phyloP scores from a whole-genome alignment of 2,888 invertebrate genomes.

The Caenorhabditis drosophilae region DNA sequence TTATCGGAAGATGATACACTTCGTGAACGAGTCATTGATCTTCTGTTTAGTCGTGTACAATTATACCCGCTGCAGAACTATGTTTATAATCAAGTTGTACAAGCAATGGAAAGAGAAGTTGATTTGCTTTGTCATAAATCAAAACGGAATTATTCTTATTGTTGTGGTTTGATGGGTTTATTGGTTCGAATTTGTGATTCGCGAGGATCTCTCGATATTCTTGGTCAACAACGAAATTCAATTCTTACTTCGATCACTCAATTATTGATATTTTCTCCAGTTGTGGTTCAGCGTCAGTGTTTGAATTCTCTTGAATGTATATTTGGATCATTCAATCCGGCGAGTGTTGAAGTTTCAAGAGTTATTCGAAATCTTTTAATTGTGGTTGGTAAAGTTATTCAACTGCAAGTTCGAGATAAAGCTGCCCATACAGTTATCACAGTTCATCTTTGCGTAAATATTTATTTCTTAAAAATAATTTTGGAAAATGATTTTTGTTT shows the following conservation, averaged over 20 bases:
- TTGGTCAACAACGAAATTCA: slow-evolving; percentile 29
- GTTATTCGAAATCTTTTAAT: slow-evolving; percentile 63
- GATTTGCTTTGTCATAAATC: slow-evolving; percentile 54
- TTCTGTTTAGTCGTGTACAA: slow-evolving; percentile 67
- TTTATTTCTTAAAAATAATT: background rate
- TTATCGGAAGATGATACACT: slow-evolving; percentile 61
- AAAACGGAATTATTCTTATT: slow-evolving; percentile 67
- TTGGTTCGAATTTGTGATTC: slow-evolving; percentile 70
- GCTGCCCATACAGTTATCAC: slow-evolving; percentile 56
- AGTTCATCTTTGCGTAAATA: slow-evolving; percentile 48
- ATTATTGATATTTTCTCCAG: slow-evolving; percentile 64
- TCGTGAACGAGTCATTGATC: slow-evolving; percentile 64
- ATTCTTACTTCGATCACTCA: slow-evolving; percentile 62
- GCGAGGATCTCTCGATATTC: slow-evolving; percentile 79
- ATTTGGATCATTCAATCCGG: slow-evolving; percentile 58
- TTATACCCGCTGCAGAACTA: slow-evolving; percentile 67
- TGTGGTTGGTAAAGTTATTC: slow-evolving; percentile 62
- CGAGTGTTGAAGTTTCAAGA: slow-evolving; percentile 43
- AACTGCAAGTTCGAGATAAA: slow-evolving; percentile 64
- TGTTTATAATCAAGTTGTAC: slow-evolving; percentile 65
- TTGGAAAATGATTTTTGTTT: background rate
- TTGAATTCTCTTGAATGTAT: slow-evolving; percentile 62
- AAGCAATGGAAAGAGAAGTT: slow-evolving; percentile 65
- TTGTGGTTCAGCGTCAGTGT: slow-evolving; percentile 63
- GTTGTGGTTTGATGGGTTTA: slow-evolving; percentile 64